Evolutionary conservation across 2,113 vertebrate genomes (phyloP).

Genomic region (Cichladusa arquata): DNA sequence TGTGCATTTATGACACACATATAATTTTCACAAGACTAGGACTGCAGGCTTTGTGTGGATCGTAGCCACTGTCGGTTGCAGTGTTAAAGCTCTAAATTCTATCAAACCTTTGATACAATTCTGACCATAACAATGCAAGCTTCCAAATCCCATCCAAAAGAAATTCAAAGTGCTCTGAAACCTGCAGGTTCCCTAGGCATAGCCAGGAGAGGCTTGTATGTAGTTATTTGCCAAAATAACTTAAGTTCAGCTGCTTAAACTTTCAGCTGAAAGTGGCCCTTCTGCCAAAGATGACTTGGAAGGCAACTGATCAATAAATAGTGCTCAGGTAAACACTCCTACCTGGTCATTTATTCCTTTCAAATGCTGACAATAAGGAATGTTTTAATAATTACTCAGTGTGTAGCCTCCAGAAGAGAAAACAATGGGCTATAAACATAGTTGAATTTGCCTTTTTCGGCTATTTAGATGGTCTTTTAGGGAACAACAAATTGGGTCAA

Average conservation of each 20-base stretch:
- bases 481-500: not conserved
- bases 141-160: not conserved
- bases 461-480: not conserved
- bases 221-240: not conserved
- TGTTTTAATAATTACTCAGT: not conserved
- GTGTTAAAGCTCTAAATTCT: not conserved
- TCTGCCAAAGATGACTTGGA: not conserved
- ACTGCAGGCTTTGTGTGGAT: fast-evolving
- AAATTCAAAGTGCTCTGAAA: not conserved
- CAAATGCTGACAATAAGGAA: not conserved
- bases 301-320: not conserved
- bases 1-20: not conserved
- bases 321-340: not conserved
- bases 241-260: not conserved
- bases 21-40: not conserved
- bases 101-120: not conserved
- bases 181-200: not conserved
- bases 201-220: not conserved
- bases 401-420: not conserved
- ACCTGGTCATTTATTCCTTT: not conserved
- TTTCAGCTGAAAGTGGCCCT: not conserved
- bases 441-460: not conserved
- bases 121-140: not conserved
- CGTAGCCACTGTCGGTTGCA: not conserved
- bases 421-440: not conserved